Evolutionary conservation across 2,888 invertebrate genomes (phyloP), one percentile per base, ranked within the genome.

Genomic region (Drosophila macrothrix): DNA sequence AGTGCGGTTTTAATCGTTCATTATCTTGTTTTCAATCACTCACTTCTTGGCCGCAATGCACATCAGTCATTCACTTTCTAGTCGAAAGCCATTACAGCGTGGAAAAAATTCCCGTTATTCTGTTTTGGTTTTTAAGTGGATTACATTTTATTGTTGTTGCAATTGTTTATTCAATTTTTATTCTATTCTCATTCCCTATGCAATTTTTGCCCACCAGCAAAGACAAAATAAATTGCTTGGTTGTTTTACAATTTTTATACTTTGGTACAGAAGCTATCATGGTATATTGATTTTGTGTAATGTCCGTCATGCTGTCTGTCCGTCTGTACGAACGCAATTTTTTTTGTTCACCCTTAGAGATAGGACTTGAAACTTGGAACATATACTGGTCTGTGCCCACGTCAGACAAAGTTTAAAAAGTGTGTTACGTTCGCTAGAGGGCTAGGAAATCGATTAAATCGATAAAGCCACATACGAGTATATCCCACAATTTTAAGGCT

Each of bases 131-230:
- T 19, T 63, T 53, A 66, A 64, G 52, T 43, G 65, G 67, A 80
- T 74, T 67, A 86, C 63, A 83, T 84, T 67, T 56, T 39, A 68
- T 69, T 66, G 63, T 67, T 73, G 63, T 52, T 41, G 60, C 43
- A 55, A 35, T 58, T 53, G 60, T 58, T 73, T 31, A 31, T 84
- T 73, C 73, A 80, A 87, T 78, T 89, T 87, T 84, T 89, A 89
- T 89, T 86, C 88, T 71, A 84, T 62, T 62, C 67, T 70, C 53
- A 58, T 72, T 86, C 73, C 66, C 62, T 65, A 73, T 81, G 60
- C 68, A 67, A 84, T 70, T 69, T 62, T 83, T 76, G 68, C 72
- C 70, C 87, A 75, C 70, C 68, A 83, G 70, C 81, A 70, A 58
- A 65, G 77, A 49, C 50, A 74, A 77, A 78, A 78, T 69, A 76